Evolutionary conservation across 2,888 invertebrate species (phyloP), one percentile per base, ranked within the genome.

Genomic region (Autographa pulchrina): DNA sequence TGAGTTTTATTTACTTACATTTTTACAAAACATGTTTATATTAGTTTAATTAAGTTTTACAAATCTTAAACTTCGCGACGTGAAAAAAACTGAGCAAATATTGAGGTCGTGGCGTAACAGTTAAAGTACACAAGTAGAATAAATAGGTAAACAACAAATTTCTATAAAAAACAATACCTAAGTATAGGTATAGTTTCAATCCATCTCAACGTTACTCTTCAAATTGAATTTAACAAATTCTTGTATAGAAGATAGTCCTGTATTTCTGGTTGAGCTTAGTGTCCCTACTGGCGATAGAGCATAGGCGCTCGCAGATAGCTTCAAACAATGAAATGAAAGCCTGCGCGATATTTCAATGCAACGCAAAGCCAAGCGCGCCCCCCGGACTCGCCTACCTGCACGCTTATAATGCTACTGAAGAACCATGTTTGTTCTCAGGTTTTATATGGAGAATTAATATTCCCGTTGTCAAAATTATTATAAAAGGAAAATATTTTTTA

Each of bases 271-370:
- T 25, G n/a, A 70, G 59, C 6, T 18, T 32, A 68, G 67, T 1
- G 8, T 16, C 70, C 75, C 84, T 80, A 84, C 72, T 78, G 73
- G 72, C 65, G 84, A 82, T 80, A 77, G 83, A 80, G 74, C 80
- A 81, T 84, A 83, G 82, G 81, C 83, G 75, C 82, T 82, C 80
- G 77, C 86, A 88, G 91, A 92, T 92, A 92, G 90, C 89, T 92
- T 90, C 92, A 91, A 92, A 93, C 94, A 94, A 92, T 93, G 93
- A 92, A 93, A 93, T 93, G 93, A 93, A 92, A 93, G 89, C 89
- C 86, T 78, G 77, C 59, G 66, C 89, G 90, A 91, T 92, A 91
- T 90, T 89, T 90, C 89, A 88, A 89, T 89, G 87, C 87, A 85
- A 85, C 84, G 81, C 77, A 83, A 80, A 81, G 74, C 79, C 71